These are phyloP conservation scores for Gymnothorax reevesii DNA, from an alignment of 2,797 vertebrate genomes.

Conservation along the genomic window DNA sequence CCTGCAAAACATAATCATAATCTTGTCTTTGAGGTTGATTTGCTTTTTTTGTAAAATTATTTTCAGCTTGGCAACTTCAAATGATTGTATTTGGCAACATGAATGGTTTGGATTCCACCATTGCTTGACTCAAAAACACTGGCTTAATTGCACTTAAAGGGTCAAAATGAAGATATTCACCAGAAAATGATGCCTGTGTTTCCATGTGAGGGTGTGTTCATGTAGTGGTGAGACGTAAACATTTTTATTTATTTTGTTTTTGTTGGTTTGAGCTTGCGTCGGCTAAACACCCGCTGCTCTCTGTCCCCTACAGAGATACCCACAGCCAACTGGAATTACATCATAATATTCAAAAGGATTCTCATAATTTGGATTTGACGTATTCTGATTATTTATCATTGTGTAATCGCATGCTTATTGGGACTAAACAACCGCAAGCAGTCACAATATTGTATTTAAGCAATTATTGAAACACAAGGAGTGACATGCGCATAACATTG, in stretches of 20 bases:
- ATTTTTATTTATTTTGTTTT: no score
- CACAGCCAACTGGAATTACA: no score
- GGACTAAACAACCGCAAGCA: not conserved
- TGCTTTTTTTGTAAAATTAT: slow-evolving; percentile 31
- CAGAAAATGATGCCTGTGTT: not conserved
- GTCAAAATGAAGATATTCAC: not conserved
- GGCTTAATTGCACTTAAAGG: not conserved
- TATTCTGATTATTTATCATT: no score
- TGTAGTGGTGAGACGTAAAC: not conserved
- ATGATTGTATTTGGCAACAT: slow-evolving; percentile 9
- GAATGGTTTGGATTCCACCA: not conserved
- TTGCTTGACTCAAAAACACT: not conserved
- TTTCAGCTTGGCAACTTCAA: slow-evolving; percentile 22
- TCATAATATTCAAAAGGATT: no score
- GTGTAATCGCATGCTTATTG: no score
- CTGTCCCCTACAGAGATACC: no score
- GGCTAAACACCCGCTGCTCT: no score
- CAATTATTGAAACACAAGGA: not conserved
- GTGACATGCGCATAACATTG: not conserved
- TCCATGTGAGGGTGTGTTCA: not conserved
- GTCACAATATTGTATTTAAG: not conserved
- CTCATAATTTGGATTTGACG: no score
- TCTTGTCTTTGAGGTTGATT: slow-evolving; percentile 27
- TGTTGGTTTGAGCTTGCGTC: no score
- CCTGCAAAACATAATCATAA: slow-evolving; percentile 10